phyloP scores from a whole-genome alignment of 2,888 invertebrate genomes.

The Apomyelois bistriatella region DNA sequence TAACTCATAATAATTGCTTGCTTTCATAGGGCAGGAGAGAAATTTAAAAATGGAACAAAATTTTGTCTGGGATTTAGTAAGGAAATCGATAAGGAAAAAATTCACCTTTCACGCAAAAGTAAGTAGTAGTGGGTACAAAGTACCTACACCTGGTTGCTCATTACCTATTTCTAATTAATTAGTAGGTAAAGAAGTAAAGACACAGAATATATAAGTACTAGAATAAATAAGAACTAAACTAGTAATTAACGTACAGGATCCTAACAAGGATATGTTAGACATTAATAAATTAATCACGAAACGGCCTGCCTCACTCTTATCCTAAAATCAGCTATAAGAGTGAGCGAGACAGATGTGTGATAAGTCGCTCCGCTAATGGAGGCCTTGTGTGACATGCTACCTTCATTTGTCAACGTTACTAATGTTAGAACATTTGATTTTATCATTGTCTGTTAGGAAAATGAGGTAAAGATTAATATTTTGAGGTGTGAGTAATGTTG shows the following conservation, averaged over 20 bases:
- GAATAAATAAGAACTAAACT: neutral
- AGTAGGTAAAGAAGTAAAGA: neutral
- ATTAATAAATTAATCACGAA: slow-evolving; percentile 1
- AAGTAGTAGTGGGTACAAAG: no score
- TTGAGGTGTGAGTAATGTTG: neutral
- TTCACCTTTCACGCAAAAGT: no score
- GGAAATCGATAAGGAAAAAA: no score
- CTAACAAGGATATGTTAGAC: neutral
- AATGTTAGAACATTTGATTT: slow-evolving; percentile 5
- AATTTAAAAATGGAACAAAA: no score
- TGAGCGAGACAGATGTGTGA: neutral
- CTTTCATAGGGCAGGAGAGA: no score
- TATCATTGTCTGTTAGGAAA: neutral
- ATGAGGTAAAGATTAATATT: neutral
- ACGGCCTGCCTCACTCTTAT: neutral
- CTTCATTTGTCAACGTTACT: slow-evolving; percentile 1
- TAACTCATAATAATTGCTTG: no score
- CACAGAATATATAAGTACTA: no score
- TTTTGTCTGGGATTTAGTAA: no score
- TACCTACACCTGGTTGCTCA: no score
- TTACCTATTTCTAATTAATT: neutral
- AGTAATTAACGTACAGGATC: neutral
- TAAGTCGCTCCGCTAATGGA: slow-evolving; percentile 7
- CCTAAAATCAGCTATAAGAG: neutral
- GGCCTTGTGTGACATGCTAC: neutral